These are phyloP conservation scores for Phortica variegata DNA, from an alignment of 1,140 invertebrate genomes.

Conservation along the genomic window DNA sequence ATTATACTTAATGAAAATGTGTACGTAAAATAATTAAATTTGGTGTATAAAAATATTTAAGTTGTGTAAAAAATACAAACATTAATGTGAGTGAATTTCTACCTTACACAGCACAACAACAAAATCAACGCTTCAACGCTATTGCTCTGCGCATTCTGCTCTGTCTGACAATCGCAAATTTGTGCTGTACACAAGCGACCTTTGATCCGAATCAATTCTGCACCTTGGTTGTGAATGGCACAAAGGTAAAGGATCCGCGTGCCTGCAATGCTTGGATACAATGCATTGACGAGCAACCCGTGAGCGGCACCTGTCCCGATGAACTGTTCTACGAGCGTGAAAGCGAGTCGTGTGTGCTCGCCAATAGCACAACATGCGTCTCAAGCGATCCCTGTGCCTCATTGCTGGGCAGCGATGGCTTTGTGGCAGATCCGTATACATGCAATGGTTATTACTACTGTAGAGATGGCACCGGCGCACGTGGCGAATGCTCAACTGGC, in stretches of 20 bases:
- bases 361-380: constrained; percentile 30
- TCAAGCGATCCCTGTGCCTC: constrained; percentile 42
- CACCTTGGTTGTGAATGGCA: constrained; percentile 27
- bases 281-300: constrained; percentile 30
- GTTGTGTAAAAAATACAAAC: too few relatives aligned
- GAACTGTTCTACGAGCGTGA: constrained; percentile 36
- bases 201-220: constrained; percentile 37
- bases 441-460: constrained; percentile 50
- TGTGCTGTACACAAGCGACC: not conserved
- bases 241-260: constrained; percentile 41
- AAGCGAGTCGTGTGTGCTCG: constrained; percentile 23
- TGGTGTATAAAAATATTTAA: too few relatives aligned
- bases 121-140: too few relatives aligned
- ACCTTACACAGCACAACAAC: too few relatives aligned
- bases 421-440: constrained; percentile 40
- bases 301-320: constrained; percentile 23
- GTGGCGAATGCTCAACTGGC: constrained; percentile 30
- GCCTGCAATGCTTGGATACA: constrained; percentile 36
- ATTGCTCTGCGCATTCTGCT: too few relatives aligned
- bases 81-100: too few relatives aligned
- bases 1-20: too few relatives aligned
- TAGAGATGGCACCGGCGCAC: constrained; percentile 21
- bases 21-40: too few relatives aligned
- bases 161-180: too few relatives aligned
- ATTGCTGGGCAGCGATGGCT: constrained; percentile 20